These are phyloP conservation scores for Fabriciana adippe DNA, from an alignment of 2,888 invertebrate genomes.

Conservation along the genomic window DNA sequence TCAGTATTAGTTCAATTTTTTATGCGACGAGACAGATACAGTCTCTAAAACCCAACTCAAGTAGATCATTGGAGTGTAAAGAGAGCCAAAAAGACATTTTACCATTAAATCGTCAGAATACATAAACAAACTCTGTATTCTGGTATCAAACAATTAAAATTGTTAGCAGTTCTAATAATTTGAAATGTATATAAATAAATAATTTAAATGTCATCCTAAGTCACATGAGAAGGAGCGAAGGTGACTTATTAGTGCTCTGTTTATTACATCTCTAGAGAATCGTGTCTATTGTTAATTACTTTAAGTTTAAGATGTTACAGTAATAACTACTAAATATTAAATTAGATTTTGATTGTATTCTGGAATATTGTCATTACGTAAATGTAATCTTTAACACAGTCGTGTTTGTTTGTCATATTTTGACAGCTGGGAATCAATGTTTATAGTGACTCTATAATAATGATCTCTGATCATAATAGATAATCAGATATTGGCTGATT, in stretches of 20 bases:
- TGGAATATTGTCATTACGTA: neutral
- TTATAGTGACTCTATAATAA: neutral
- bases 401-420: neutral
- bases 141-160: too few species aligned
- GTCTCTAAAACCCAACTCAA: too few species aligned
- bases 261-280: slow-evolving; percentile 33
- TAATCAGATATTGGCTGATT: too few species aligned
- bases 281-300: slow-evolving; percentile 36
- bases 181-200: slow-evolving; percentile 10
- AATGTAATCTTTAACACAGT: neutral
- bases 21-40: too few species aligned
- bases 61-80: too few species aligned
- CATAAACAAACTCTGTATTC: too few species aligned
- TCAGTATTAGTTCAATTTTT: too few species aligned
- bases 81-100: too few species aligned
- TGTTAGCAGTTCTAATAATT: neutral
- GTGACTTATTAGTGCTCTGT: slow-evolving; percentile 31
- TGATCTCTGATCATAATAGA: too few species aligned
- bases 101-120: too few species aligned
- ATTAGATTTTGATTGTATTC: slow-evolving; percentile 25
- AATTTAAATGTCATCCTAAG: slow-evolving; percentile 28
- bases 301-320: slow-evolving; percentile 34
- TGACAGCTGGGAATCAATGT: neutral
- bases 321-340: slow-evolving; percentile 39
- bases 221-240: slow-evolving; percentile 21